phyloP scores from a whole-genome alignment of 2,888 invertebrate species.

The Liopterus haemorrhoidalis region DNA sequence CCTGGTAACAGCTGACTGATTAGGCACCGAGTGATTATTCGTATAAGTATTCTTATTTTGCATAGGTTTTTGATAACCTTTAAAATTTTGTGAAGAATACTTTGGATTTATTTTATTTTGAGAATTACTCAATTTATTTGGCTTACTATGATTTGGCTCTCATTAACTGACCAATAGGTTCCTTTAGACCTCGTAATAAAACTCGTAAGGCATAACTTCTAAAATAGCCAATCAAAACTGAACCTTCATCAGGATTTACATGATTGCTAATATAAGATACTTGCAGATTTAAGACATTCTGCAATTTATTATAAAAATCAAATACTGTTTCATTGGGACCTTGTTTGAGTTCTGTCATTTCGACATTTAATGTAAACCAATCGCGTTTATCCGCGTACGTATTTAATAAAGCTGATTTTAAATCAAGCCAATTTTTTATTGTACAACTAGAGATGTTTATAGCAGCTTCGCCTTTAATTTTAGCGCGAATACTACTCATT shows the following conservation, averaged over 20 bases:
- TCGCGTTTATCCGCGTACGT: conserved; percentile 25
- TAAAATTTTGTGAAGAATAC: too few relatives aligned
- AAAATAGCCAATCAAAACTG: conserved; percentile 5
- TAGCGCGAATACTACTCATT: conserved; percentile 17
- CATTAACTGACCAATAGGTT: conserved; percentile 19
- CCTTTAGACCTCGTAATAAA: conserved; percentile 12
- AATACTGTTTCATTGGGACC: conserved; percentile 23
- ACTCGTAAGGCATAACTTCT: conserved; percentile 14
- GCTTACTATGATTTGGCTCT: too few relatives aligned
- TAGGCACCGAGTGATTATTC: too few relatives aligned
- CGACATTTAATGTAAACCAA: conserved; percentile 21
- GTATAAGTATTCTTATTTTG: too few relatives aligned
- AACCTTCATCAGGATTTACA: not conserved
- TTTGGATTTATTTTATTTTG: too few relatives aligned
- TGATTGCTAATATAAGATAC: conserved; percentile 8
- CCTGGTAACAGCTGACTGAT: too few relatives aligned
- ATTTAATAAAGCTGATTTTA: conserved; percentile 23
- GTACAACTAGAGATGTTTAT: conserved; percentile 18
- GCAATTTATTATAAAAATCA: conserved; percentile 23
- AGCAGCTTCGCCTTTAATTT: conserved; percentile 24
- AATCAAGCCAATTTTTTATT: conserved; percentile 20
- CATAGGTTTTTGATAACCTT: too few relatives aligned
- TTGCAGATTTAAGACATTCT: conserved; percentile 20
- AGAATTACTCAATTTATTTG: too few relatives aligned
- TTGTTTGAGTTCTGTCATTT: conserved; percentile 25